Base-by-base conservation (phyloP, 2,797 vertebrate species). In the Pachyuromys duprasi region DNA sequence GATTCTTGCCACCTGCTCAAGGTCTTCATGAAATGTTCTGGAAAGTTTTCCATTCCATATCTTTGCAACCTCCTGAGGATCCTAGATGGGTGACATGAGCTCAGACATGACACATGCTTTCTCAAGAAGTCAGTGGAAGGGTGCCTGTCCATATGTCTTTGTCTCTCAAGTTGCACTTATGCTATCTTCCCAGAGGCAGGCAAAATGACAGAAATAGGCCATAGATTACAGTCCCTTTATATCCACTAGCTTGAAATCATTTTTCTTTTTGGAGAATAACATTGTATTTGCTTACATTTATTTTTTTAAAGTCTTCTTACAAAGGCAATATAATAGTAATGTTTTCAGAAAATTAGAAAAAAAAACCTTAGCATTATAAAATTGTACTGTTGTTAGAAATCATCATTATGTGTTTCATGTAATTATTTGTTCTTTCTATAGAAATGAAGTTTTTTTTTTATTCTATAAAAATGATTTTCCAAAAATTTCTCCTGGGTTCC, bases 401-500 rank as follows among this genome's bases (percentile, higher is more conserved):
- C 14, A 91, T 96, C 28, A 36, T 57, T 28, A 39, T 55, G 65
- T 26, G 36, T 28, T 75, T 65, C 20, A 42, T 67, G 49, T 36
- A 57, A 55, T 74, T 12, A 63, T 18, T 55, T 49, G 67, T 14
- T 11, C 15, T 20, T 3, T 74, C 53, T 67, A 55, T n/a, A 18
- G 18, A 31, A 79, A 72, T 55, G 55, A 20, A 45, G 33, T 14
- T 5, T 75, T 62, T 75, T 62, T 13, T n/a, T 76, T 63, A 26
- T 33, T 89, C 45, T 53, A 45, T 82, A 89, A 67, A 89, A 67
- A n/a, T 65, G 12, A n/a, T 78, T 79, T 89, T 93, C 83, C 57
- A 60, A 93, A 91, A 72, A 22, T 75, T 74, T 93, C n/a, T 31
- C 22, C 26, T 69, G 24, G 28, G 39, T 14, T 93, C 81, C 36